Conservation (phyloP, 2,888 invertebrate genomes). For the Ernsta delagoae region DNA sequence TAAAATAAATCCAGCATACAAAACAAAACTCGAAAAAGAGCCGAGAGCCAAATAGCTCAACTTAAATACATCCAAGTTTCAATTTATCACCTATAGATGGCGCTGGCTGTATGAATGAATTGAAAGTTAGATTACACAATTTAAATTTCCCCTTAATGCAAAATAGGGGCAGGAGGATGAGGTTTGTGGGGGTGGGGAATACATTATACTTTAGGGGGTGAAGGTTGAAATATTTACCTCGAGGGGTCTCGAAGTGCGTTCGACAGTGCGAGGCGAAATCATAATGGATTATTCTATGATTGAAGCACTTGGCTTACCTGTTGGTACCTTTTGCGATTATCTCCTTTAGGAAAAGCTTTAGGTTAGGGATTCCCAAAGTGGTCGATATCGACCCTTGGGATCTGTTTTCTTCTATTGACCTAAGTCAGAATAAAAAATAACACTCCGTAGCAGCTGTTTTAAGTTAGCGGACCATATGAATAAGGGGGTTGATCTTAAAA, state of each 20-base stretch:
- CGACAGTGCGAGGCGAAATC: conserved; percentile 76
- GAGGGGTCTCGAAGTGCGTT: conserved; percentile 79
- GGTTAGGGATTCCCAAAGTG: no score
- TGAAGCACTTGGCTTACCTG: conserved; percentile 76
- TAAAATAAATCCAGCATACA: no score
- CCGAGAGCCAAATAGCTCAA: conserved; percentile 11
- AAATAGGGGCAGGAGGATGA: conserved; percentile 83
- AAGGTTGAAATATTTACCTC: conserved; percentile 80
- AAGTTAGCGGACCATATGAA: no score
- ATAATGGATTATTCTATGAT: conserved; percentile 84
- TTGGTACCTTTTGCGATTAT: conserved; percentile 52
- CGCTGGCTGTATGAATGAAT: conserved; percentile 84
- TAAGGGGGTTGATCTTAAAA: no score
- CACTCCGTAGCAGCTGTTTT: no score
- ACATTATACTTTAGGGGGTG: conserved; percentile 71
- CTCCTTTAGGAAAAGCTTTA: no score
- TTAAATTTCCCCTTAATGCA: conserved; percentile 85
- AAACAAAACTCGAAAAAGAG: background rate
- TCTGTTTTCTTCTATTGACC: no score
- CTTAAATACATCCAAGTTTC: conserved; percentile 74
- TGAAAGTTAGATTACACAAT: conserved; percentile 85
- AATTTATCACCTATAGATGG: conserved; percentile 83
- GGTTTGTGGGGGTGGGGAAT: conserved; percentile 76
- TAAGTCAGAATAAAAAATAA: no score
- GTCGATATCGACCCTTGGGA: no score